Conservation (phyloP, 2,888 invertebrate species). For the Crematogaster levior region DNA sequence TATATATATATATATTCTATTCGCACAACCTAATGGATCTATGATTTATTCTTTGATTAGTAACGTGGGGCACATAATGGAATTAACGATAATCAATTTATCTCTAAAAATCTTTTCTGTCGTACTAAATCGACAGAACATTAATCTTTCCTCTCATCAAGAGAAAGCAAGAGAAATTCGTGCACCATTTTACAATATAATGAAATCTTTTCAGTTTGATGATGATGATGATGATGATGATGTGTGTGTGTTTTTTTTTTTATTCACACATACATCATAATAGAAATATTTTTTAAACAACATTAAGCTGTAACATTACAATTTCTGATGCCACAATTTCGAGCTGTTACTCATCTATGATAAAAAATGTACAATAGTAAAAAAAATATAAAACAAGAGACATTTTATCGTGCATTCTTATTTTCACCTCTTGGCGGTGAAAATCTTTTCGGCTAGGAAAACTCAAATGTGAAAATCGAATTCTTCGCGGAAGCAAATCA, state of each 20-base stretch:
- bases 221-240: neutral
- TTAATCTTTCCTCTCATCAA: conserved; percentile 34
- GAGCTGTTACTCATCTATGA: neutral
- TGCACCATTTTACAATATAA: conserved; percentile 19
- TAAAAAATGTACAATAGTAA: neutral
- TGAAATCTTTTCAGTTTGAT: neutral
- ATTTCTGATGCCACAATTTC: conserved; percentile 1
- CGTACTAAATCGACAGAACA: conserved; percentile 37
- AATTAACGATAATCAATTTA: conserved; percentile 48
- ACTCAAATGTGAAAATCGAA: neutral
- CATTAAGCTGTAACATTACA: neutral
- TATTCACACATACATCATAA: no score
- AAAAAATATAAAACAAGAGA: neutral
- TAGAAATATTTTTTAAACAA: conserved; percentile 22
- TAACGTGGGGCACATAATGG: conserved; percentile 1
- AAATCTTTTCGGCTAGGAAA: neutral
- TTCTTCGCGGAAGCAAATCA: neutral
- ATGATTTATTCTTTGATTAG: neutral
- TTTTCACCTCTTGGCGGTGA: neutral
- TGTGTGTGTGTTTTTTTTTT: neutral
- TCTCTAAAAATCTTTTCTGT: conserved; percentile 33
- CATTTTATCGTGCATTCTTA: neutral
- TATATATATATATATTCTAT: neutral
- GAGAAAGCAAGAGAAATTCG: conserved; percentile 6
- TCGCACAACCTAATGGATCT: neutral